These are phyloP conservation scores for Ciconia nigra DNA, from an alignment of 2,797 vertebrate species.

Conservation along the genomic window DNA sequence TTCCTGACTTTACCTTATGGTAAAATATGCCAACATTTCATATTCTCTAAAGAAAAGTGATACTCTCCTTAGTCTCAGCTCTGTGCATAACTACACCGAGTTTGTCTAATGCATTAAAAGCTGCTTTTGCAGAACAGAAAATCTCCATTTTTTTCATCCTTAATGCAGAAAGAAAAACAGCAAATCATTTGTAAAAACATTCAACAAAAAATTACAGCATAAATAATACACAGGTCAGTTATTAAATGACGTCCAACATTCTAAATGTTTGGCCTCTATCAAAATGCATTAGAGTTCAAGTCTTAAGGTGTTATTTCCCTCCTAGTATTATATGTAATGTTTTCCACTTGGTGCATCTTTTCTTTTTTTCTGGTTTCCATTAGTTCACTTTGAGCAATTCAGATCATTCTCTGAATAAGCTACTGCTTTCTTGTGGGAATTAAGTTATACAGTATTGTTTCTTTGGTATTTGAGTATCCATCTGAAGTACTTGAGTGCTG, in stretches of 20 bases:
- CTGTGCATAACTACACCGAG: background rate
- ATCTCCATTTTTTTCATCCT: background rate
- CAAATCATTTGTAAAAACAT: background rate
- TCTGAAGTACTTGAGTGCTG: conserved; percentile 8
- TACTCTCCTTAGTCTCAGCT: background rate
- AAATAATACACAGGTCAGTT: background rate
- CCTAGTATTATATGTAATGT: background rate
- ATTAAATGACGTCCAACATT: background rate
- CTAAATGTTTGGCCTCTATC: background rate
- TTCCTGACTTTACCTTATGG: background rate
- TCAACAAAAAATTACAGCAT: background rate
- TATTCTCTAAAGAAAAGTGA: background rate
- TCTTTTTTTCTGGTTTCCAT: conserved; percentile 12
- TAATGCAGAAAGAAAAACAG: background rate
- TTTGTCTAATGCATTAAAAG: background rate
- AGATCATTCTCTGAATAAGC: conserved; percentile 2
- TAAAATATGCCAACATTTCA: background rate
- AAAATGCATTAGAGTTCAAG: background rate
- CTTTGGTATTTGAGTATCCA: background rate
- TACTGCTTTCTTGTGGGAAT: background rate
- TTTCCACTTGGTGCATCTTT: background rate
- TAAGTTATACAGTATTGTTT: conserved; percentile 20
- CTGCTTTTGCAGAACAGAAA: background rate
- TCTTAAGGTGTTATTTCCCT: background rate
- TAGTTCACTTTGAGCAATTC: background rate